Conservation (phyloP, 2,113 vertebrate genomes). For the Ceuthmochares aereus region DNA sequence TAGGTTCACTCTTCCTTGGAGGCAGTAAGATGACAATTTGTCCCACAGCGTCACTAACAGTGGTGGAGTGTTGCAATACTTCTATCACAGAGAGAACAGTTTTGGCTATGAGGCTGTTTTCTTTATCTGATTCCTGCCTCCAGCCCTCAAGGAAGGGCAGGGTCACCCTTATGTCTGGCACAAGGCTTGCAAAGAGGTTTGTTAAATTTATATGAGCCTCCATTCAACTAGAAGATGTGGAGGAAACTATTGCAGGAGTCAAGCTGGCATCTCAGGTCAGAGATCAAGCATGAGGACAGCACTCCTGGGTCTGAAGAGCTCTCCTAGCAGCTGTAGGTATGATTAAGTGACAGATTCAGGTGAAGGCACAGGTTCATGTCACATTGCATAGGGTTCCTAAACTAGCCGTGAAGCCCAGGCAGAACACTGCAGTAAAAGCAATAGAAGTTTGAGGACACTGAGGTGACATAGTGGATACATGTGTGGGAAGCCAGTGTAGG, state of each 20-base stretch:
- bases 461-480: not conserved
- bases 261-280: not conserved
- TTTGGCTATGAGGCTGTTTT: not conserved
- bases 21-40: not conserved
- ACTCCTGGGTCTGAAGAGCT: not conserved
- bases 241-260: not conserved
- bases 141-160: not conserved
- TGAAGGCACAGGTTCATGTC: not conserved
- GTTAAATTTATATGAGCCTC: not conserved
- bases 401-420: not conserved
- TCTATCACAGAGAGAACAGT: not conserved
- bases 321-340: rapidly evolving
- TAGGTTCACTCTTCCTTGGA: not conserved
- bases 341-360: not conserved
- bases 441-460: not conserved
- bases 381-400: not conserved
- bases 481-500: not conserved
- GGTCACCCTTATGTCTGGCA: not conserved
- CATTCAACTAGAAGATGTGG: not conserved
- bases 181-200: not conserved
- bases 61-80: not conserved
- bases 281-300: not conserved
- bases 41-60: not conserved
- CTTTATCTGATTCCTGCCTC: not conserved
- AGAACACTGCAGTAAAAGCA: not conserved